These are phyloP conservation scores for Peromyscus melanophrys DNA, from an alignment of 2,797 vertebrate species.

Conservation along the genomic window DNA sequence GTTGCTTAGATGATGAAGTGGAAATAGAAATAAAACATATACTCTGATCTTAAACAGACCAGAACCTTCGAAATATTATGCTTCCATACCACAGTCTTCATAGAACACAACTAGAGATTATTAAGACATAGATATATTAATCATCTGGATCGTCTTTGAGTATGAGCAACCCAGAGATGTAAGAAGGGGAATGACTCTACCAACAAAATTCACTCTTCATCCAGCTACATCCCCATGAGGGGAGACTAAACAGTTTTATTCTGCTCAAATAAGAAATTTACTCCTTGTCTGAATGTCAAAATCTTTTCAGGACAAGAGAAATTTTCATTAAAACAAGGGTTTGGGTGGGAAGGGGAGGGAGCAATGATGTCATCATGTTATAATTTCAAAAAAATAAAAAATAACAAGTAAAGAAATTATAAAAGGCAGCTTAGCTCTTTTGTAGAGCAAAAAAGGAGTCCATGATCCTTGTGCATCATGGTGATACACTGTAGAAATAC, in stretches of 20 bases:
- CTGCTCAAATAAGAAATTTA: slow-evolving; percentile 27
- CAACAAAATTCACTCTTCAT: not conserved
- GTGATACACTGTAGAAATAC: not conserved
- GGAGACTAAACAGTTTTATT: slow-evolving; percentile 43
- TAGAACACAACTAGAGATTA: slow-evolving; percentile 21
- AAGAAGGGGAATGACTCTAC: not conserved
- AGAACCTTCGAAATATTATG: not conserved
- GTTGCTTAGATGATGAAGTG: not conserved
- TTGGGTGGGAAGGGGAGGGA: not conserved
- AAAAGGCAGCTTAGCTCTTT: not conserved
- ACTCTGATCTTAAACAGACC: not conserved
- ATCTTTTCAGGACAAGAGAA: slow-evolving; percentile 23
- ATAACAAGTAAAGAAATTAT: not conserved
- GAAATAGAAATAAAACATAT: not conserved
- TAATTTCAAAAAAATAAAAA: not conserved
- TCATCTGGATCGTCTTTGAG: slow-evolving; percentile 36
- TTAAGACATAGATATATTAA: slow-evolving; percentile 5
- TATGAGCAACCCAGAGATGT: not conserved
- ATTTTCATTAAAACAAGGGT: not conserved
- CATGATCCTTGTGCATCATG: not conserved
- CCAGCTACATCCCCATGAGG: not conserved
- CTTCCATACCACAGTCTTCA: not conserved
- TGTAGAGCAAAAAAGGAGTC: not conserved
- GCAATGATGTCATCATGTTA: not conserved
- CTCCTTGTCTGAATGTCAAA: slow-evolving; percentile 5